phyloP scores from a whole-genome alignment of 92 coral and sea anemone genomes.

The Palythoa caribaeorum region DNA sequence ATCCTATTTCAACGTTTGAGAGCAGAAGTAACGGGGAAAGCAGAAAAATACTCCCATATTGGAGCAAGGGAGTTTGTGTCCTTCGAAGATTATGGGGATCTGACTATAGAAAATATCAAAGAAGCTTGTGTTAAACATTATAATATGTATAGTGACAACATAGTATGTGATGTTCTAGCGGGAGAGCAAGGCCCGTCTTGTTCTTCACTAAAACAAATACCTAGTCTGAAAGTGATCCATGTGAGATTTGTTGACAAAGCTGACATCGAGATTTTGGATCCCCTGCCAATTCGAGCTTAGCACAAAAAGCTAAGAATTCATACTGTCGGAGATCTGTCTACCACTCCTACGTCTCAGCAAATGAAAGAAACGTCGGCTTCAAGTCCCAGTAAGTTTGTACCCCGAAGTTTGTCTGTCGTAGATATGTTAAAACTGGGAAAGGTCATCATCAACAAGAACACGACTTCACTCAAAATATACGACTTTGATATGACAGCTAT shows the following conservation, averaged over 20 bases:
- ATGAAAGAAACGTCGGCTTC: neutral
- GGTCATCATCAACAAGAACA: neutral
- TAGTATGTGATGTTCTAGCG: conserved; percentile 44
- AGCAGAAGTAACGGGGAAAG: neutral
- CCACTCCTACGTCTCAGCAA: conserved; percentile 5
- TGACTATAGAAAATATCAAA: conserved; percentile 26
- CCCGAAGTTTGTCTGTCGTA: conserved; percentile 4
- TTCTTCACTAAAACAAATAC: conserved; percentile 24
- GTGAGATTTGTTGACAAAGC: conserved; percentile 30
- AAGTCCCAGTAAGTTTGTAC: conserved; percentile 16
- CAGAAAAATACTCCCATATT: neutral
- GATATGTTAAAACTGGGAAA: conserved; percentile 30
- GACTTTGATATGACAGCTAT: neutral
- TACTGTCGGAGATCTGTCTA: neutral
- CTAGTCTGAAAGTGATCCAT: conserved; percentile 38
- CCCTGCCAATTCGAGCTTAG: neutral
- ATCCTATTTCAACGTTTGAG: neutral
- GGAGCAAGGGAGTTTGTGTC: conserved; percentile 26
- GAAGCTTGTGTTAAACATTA: conserved; percentile 31
- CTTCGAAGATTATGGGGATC: conserved; percentile 35
- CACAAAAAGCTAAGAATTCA: neutral
- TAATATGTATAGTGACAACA: neutral
- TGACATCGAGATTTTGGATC: neutral
- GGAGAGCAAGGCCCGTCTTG: conserved; percentile 50
- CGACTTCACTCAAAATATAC: neutral